A percentile compares a stretch with the other conserved stretches of the same genome.
These are phyloP conservation scores for Sciurus niger DNA, from an alignment of 2,113 vertebrate genomes.

Conservation along the genomic window DNA sequence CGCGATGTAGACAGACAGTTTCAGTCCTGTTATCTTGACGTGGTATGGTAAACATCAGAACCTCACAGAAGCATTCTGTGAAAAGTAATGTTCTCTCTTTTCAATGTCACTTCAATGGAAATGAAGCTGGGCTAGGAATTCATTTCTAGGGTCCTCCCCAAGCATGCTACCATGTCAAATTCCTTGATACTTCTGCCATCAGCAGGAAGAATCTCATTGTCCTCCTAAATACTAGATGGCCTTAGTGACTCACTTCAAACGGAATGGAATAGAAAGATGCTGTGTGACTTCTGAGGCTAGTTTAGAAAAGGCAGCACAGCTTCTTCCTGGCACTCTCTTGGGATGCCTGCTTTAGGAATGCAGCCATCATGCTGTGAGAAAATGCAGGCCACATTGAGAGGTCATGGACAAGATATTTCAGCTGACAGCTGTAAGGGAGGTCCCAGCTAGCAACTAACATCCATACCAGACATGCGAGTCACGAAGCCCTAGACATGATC, in stretches of 20 bases:
- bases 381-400: background rate
- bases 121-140: constrained; percentile 5
- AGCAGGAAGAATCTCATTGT: background rate
- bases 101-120: background rate
- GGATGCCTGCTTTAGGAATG: background rate
- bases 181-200: background rate
- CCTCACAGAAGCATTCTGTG: background rate
- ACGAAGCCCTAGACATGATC: background rate
- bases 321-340: background rate
- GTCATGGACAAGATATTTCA: background rate
- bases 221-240: background rate
- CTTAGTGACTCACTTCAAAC: background rate
- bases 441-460: background rate
- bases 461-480: background rate
- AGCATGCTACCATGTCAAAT: background rate
- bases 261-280: background rate
- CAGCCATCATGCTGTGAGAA: background rate
- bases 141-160: background rate
- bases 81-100: background rate
- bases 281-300: background rate
- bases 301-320: background rate
- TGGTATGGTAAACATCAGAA: background rate
- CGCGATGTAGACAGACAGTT: background rate
- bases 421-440: background rate
- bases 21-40: background rate